Conservation (phyloP, 2,797 vertebrate species). For the Chanos chanos region DNA sequence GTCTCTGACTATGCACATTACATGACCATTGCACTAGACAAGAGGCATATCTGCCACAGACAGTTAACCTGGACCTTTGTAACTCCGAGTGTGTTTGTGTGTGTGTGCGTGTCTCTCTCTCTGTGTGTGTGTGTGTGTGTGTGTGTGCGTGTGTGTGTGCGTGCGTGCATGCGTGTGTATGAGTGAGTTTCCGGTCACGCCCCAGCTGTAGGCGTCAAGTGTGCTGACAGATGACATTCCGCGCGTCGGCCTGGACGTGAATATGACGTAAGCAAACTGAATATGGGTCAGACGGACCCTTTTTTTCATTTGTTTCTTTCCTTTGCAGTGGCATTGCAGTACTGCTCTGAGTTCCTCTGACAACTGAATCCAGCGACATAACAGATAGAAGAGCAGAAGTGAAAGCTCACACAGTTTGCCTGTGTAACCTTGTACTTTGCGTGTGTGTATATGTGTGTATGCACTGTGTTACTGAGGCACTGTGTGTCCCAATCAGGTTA, state of each 20-base stretch:
- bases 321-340: not conserved
- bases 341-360: no score
- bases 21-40: no score
- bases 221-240: not conserved
- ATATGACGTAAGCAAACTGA: conserved; percentile 5
- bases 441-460: no score
- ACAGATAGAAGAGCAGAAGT: not conserved
- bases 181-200: conserved; percentile 1
- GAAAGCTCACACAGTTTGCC: no score
- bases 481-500: no score
- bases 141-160: not conserved
- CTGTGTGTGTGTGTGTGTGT: not conserved
- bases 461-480: no score
- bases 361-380: no score
- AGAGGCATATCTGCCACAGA: no score
- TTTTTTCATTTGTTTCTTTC: no score
- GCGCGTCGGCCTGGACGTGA: not conserved
- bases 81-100: not conserved
- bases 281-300: conserved; percentile 19
- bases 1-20: no score
- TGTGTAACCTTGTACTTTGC: no score
- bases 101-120: not conserved
- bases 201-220: not conserved
- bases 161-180: not conserved
- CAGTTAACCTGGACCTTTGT: no score